Conservation (phyloP, 2,113 vertebrate species). For the Fukomys damarensis region DNA sequence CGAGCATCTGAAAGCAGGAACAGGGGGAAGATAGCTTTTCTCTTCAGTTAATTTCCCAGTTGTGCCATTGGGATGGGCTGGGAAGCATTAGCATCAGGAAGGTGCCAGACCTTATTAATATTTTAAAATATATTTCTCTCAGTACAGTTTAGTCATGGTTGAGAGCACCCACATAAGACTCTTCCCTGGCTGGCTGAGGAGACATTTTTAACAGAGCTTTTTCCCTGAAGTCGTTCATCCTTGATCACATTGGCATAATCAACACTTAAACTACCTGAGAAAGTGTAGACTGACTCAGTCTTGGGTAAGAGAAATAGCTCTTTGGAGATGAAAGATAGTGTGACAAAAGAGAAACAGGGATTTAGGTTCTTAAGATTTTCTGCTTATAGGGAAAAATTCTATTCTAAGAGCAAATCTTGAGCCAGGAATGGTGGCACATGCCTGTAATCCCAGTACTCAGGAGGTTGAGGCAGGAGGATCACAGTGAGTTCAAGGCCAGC, state of each 20-base stretch:
- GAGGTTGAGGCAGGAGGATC: too few relatives aligned
- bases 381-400: conserved; percentile 46
- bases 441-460: too few relatives aligned
- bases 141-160: conserved; percentile 39
- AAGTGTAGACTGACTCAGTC: neutral
- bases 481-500: too few relatives aligned
- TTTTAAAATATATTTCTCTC: conserved; percentile 40
- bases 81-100: conserved; percentile 67
- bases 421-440: too few relatives aligned
- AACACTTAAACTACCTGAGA: neutral
- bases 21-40: conserved; percentile 69
- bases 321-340: conserved; percentile 32
- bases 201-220: conserved; percentile 48
- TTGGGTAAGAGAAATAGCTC: neutral
- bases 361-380: conserved; percentile 57
- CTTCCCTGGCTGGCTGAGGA: neutral
- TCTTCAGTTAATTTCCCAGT: conserved; percentile 73
- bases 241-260: conserved; percentile 43
- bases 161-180: neutral
- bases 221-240: conserved; percentile 55
- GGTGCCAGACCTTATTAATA: conserved; percentile 74
- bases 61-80: conserved; percentile 55
- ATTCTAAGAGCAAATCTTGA: conserved; percentile 10
- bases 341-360: conserved; percentile 32
- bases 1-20: conserved; percentile 57